These are phyloP conservation scores for Tenthredo scrophulariae DNA, from an alignment of 2,888 invertebrate species.

Conservation along the genomic window DNA sequence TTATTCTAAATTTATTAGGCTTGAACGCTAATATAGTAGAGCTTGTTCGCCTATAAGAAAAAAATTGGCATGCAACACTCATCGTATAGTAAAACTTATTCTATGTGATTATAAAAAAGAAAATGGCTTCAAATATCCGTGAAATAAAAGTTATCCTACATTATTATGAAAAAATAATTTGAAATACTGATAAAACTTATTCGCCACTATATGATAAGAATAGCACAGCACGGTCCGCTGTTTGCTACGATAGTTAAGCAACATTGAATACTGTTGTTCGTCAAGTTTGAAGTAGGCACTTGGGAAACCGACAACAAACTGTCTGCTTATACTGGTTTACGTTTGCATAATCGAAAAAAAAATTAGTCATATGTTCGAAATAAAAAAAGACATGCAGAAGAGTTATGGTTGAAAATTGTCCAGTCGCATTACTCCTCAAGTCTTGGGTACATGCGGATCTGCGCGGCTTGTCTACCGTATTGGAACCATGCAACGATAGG, in stretches of 20 bases:
- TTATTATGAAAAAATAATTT: neutral
- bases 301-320: neutral
- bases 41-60: too few relatives aligned
- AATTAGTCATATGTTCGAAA: neutral
- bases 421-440: neutral
- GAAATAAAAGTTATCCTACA: neutral
- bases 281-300: neutral
- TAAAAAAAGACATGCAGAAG: neutral
- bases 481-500: conserved; percentile 62
- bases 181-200: too few relatives aligned
- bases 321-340: neutral
- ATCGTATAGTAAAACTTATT: too few relatives aligned
- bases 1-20: too few relatives aligned
- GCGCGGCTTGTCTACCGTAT: conserved; percentile 61
- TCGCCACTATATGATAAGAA: too few relatives aligned
- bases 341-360: neutral
- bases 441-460: conserved; percentile 61
- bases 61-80: too few relatives aligned
- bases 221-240: neutral
- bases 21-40: too few relatives aligned
- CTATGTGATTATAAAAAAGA: too few relatives aligned
- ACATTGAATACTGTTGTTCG: neutral
- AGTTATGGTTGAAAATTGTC: neutral
- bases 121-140: neutral
- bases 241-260: neutral